Evolutionary conservation across 2,888 invertebrate genomes (phyloP), one percentile per base, ranked within the genome.

Genomic region (Lasioglossum leucozonium): DNA sequence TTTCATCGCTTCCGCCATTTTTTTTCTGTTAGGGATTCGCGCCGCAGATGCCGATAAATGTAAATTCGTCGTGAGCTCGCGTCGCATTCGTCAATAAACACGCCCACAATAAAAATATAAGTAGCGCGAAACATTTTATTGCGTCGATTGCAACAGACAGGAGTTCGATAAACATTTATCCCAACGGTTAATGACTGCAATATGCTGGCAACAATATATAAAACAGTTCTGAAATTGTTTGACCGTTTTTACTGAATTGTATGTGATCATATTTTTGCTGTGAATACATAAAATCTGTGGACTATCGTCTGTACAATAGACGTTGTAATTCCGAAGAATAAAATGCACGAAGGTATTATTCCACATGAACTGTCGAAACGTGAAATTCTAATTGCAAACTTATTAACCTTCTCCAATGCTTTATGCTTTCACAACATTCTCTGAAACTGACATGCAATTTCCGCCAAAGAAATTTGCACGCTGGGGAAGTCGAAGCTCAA

Each of bases 41-140:
- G 16, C 42, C 6, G 40, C 47, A 51, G 65, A 73, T 34, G 6
- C 13, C 71, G 22, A 42, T 67, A 26, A 80, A 67, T 42, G 26
- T 62, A 42, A 72, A 76, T 79, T 44, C 30, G 72, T 10, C 16
- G 65, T 26, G 47, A 34, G 42, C 62, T 79, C 71, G 11, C 47
- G 4, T 34, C 22, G 18, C 11, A 1, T 37, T 44, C 69, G 62
- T 74, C 22, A 58, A 82, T 67, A 67, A 37, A 67, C 51, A 37
- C 44, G 22, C 62, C 44, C 5, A 4, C 34, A 62, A 18, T n/a
- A n/a, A 34, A 26, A 30, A 58, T 58, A 22, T 65, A 18, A 65
- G n/a, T 10, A 11, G 34, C 30, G 16, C 26, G 4, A 34, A 65
- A 5, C 6, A 8, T 13, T 65, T 34, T 34, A 34, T 18, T 30